phyloP scores from a whole-genome alignment of 2,888 invertebrate species.

The Apotomis turbidana region DNA sequence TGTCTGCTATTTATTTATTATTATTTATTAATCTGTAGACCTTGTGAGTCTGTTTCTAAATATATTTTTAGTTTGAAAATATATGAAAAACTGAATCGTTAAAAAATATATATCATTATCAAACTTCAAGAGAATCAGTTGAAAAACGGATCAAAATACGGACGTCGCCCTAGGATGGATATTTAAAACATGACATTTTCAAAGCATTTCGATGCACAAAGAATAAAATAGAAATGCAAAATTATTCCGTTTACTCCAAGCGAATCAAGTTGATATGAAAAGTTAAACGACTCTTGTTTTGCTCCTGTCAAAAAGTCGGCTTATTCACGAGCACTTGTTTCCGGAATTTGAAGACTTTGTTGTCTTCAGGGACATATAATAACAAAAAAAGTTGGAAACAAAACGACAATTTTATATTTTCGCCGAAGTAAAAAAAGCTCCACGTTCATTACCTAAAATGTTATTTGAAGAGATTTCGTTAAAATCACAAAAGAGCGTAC shows the following conservation, averaged over 20 bases:
- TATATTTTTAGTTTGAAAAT: too few species aligned
- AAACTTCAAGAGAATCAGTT: too few species aligned
- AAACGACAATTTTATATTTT: conserved; percentile 54
- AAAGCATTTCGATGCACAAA: too few species aligned
- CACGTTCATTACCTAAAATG: conserved; percentile 16
- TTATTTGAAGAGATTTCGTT: conserved; percentile 23
- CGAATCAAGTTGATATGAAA: conserved; percentile 61
- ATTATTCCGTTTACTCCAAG: conserved; percentile 1
- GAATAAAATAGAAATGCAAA: not conserved
- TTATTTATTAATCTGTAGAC: too few species aligned
- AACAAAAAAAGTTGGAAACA: conserved; percentile 49
- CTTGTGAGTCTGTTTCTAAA: too few species aligned
- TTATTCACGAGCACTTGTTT: conserved; percentile 52
- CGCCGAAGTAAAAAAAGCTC: conserved; percentile 10
- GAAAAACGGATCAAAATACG: too few species aligned
- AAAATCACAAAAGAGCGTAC: conserved; percentile 37
- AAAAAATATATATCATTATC: too few species aligned
- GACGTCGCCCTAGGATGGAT: too few species aligned
- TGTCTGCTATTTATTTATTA: too few species aligned
- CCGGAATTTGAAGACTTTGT: conserved; percentile 54
- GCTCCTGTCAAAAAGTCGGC: conserved; percentile 65
- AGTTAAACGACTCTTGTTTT: conserved; percentile 70
- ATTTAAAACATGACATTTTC: too few species aligned
- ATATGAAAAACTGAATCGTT: too few species aligned
- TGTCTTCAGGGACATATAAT: conserved; percentile 55